Conservation (phyloP, 53 echinoderm and acorn worm species). For the Luidia sarsii region DNA sequence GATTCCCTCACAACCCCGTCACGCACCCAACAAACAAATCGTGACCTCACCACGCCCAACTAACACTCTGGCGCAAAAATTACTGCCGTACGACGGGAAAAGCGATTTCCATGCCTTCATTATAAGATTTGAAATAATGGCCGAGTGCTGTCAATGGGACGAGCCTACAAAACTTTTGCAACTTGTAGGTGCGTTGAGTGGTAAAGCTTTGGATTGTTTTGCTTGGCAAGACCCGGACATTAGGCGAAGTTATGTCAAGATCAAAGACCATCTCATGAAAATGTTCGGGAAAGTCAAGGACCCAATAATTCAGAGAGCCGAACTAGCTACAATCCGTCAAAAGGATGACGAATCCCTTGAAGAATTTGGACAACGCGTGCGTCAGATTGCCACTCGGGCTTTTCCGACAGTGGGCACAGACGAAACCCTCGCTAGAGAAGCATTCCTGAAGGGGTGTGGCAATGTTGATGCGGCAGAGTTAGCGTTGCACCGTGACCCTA, state of each 20-base stretch:
- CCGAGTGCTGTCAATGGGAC: too few relatives aligned
- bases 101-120: too few relatives aligned
- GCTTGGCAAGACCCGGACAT: slow-evolving; percentile 26
- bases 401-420: neutral
- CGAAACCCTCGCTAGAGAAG: neutral
- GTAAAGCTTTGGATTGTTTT: slow-evolving; percentile 13
- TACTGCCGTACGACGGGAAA: too few relatives aligned
- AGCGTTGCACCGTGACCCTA: slow-evolving; percentile 8
- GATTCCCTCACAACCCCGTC: neutral
- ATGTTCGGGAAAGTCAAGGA: slow-evolving; percentile 20
- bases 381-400: slow-evolving; percentile 18
- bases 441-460: slow-evolving; percentile 3
- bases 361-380: slow-evolving; percentile 23
- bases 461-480: slow-evolving; percentile 20
- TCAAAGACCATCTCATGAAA: slow-evolving; percentile 20
- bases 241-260: neutral
- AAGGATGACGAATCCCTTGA: slow-evolving; percentile 8
- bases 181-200: neutral
- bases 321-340: neutral
- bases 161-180: slow-evolving; percentile 22
- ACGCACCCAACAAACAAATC: neutral
- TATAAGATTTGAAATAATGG: too few relatives aligned
- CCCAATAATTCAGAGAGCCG: slow-evolving; percentile 4
- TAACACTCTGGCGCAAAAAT: too few relatives aligned
- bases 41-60: too few relatives aligned